Percentiles rank a stretch among this genome's conserved stretches.
These are phyloP conservation scores for Meganola albula DNA, from an alignment of 2,888 invertebrate genomes.

Conservation along the genomic window DNA sequence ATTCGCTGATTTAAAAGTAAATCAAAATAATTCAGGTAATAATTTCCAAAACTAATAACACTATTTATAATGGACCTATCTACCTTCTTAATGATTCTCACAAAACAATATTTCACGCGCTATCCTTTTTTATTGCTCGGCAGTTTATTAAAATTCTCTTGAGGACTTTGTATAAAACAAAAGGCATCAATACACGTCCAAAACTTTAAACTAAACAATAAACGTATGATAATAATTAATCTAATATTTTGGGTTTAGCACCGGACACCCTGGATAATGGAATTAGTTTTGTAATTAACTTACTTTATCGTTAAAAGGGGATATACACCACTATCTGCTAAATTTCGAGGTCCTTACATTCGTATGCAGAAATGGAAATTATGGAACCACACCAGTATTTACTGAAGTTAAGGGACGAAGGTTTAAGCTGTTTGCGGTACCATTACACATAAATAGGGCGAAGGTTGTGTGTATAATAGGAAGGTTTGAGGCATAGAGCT, in stretches of 20 bases:
- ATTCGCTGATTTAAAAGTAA: no score
- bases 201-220: conserved; percentile 29
- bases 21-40: no score
- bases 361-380: conserved; percentile 33
- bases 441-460: conserved; percentile 30
- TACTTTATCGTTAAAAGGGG: conserved; percentile 56
- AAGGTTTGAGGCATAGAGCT: conserved; percentile 21
- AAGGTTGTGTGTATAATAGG: conserved; percentile 30
- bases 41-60: no score
- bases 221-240: conserved; percentile 33
- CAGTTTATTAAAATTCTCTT: not conserved
- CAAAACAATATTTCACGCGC: no score
- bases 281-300: conserved; percentile 62
- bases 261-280: conserved; percentile 44
- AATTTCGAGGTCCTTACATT: conserved; percentile 48
- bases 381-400: conserved; percentile 31
- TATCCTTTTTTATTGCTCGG: not conserved
- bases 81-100: no score
- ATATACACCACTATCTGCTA: conserved; percentile 40
- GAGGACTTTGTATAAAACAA: conserved; percentile 10
- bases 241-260: conserved; percentile 35
- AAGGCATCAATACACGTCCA: conserved; percentile 21
- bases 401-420: conserved; percentile 34
- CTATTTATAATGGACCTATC: no score
- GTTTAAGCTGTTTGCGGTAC: conserved; percentile 34